Percentiles rank a stretch among this genome's conserved stretches.
These are phyloP conservation scores for Sycophila sp. DNA, from an alignment of 1,140 invertebrate genomes.

Conservation along the genomic window DNA sequence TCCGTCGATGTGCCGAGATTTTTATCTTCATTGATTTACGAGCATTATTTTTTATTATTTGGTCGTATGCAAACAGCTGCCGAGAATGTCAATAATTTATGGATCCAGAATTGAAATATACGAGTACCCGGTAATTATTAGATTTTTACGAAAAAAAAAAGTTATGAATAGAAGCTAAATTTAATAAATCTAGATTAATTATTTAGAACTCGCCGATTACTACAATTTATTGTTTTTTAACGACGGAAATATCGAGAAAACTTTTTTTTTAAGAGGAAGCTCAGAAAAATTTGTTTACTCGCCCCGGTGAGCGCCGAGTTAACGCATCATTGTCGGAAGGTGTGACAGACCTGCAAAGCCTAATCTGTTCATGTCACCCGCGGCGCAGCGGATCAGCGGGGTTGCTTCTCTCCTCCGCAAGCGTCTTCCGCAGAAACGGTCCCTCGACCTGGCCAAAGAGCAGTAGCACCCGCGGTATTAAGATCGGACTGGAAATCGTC, in stretches of 20 bases:
- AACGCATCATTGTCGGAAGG: slow-evolving; percentile 55
- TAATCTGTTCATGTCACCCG: slow-evolving; percentile 54
- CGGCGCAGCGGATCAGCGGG: slow-evolving; percentile 26
- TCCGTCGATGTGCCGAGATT: too few species aligned
- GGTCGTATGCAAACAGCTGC: too few species aligned
- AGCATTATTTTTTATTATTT: too few species aligned
- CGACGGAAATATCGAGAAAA: not conserved
- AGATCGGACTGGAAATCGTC: slow-evolving; percentile 25
- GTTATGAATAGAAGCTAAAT: not conserved
- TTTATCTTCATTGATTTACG: too few species aligned
- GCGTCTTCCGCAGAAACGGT: slow-evolving; percentile 49
- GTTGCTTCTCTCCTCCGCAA: slow-evolving; percentile 30
- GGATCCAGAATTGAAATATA: too few species aligned
- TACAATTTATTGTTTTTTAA: too few species aligned
- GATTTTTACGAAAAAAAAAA: not conserved
- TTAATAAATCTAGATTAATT: too few species aligned
- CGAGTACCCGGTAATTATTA: too few species aligned
- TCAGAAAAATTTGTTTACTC: slow-evolving; percentile 33
- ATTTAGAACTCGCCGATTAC: too few species aligned
- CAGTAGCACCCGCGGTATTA: slow-evolving; percentile 42
- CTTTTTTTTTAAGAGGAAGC: slow-evolving; percentile 1
- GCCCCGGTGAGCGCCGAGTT: slow-evolving; percentile 47
- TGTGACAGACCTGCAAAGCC: slow-evolving; percentile 52
- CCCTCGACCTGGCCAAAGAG: slow-evolving; percentile 40
- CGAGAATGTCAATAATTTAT: too few species aligned